phyloP scores from a whole-genome alignment of 2,888 invertebrate genomes.

The Hipparchia semele region DNA sequence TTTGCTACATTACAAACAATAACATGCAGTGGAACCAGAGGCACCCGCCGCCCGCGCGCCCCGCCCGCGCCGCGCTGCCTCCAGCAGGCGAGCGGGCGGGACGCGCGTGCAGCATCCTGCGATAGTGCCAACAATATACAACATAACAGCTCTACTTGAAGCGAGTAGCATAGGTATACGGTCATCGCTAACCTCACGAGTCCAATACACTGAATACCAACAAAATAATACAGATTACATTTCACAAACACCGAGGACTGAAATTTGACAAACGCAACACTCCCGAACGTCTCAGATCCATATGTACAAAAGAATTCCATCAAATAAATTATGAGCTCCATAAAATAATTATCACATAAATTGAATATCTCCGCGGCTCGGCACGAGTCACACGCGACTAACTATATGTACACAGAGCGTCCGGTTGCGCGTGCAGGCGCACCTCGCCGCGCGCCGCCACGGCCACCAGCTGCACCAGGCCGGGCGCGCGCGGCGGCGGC shows the following conservation, averaged over 20 bases:
- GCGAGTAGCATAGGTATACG: conserved; percentile 74
- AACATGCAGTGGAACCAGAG: conserved; percentile 58
- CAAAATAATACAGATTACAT: conserved; percentile 62
- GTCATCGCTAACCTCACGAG: conserved; percentile 63
- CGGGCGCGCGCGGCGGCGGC: conserved; percentile 54
- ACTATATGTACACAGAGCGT: conserved; percentile 68
- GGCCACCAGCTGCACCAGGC: conserved; percentile 65
- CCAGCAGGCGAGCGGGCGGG: conserved; percentile 27
- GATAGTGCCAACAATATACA: conserved; percentile 68
- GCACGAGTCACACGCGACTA: conserved; percentile 73
- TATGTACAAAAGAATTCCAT: conserved; percentile 79
- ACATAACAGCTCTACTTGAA: conserved; percentile 74
- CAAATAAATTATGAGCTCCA: conserved; percentile 81
- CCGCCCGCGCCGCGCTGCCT: conserved; percentile 35
- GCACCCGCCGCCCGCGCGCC: conserved; percentile 46
- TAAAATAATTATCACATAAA: conserved; percentile 83
- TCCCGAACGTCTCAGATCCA: conserved; percentile 55
- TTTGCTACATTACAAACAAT: conserved; percentile 70
- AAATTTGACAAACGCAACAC: conserved; percentile 45
- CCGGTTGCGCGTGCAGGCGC: conserved; percentile 39
- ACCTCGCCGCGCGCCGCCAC: conserved; percentile 56
- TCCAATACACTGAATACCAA: conserved; percentile 61
- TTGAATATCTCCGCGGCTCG: conserved; percentile 73
- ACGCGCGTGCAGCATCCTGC: conserved; percentile 47
- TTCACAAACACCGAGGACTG: conserved; percentile 60